Evolutionary conservation across 2,888 invertebrate genomes (phyloP).

Genomic region (Drosophila meridionalis): DNA sequence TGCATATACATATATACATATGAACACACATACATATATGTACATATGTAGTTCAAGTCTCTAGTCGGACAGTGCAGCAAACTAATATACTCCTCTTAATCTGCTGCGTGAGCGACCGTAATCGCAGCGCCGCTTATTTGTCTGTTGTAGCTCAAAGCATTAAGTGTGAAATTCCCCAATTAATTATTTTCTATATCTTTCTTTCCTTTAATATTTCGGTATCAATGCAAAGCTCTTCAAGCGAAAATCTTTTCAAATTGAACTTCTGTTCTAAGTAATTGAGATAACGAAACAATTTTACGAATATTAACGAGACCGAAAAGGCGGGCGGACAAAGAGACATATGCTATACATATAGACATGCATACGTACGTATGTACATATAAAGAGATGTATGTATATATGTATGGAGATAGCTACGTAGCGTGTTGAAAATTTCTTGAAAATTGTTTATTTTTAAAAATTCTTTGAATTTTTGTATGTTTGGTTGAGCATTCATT

Average conservation of each 20-base stretch:
- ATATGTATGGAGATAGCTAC: neutral
- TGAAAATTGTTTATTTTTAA: constrained; percentile 67
- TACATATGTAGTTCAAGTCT: neutral
- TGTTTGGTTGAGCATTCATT: constrained; percentile 27
- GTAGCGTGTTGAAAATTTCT: constrained; percentile 35
- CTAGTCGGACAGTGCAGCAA: neutral
- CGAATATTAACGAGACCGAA: constrained; percentile 3
- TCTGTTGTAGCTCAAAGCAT: neutral
- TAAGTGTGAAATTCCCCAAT: neutral
- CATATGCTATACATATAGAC: constrained; percentile 1
- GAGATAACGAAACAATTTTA: constrained; percentile 33
- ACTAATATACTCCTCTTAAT: neutral
- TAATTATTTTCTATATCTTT: neutral
- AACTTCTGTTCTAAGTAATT: constrained; percentile 37
- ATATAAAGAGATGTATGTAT: neutral
- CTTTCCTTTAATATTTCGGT: neutral
- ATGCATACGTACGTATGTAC: constrained; percentile 11
- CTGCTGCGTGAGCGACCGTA: neutral
- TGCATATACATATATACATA: too few relatives aligned
- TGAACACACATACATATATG: too few relatives aligned
- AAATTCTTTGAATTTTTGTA: constrained; percentile 52
- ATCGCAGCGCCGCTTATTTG: neutral
- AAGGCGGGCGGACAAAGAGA: neutral
- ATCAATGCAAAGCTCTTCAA: constrained; percentile 3
- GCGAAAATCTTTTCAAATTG: constrained; percentile 1